A percentile compares a stretch with the other conserved stretches of the same genome.
Evolutionary conservation across 2,888 invertebrate genomes (phyloP).

Genomic region (Alloplasta piceator): DNA sequence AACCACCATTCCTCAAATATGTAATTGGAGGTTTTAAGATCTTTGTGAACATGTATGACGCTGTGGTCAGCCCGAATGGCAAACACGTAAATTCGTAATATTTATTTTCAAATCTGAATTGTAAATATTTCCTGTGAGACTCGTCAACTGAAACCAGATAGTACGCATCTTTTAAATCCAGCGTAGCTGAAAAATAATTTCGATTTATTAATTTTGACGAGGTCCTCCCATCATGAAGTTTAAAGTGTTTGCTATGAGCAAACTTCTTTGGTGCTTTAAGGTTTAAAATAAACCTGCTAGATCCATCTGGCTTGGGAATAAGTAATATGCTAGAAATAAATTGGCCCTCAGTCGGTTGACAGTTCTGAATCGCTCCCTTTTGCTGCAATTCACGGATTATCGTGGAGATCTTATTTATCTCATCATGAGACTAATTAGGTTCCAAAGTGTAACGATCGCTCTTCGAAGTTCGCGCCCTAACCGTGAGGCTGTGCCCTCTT

Average conservation of each 20-base stretch:
- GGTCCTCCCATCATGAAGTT: conserved; percentile 69
- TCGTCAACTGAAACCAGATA: conserved; percentile 36
- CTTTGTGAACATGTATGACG: conserved; percentile 50
- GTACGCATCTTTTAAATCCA: conserved; percentile 51
- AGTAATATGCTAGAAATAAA: conserved; percentile 65
- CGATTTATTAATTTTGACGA: conserved; percentile 45
- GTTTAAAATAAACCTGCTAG: conserved; percentile 67
- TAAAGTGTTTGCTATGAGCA: conserved; percentile 67
- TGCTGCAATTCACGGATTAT: conserved; percentile 15
- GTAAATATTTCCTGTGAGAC: conserved; percentile 28
- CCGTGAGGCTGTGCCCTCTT: too few relatives aligned
- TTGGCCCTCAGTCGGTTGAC: conserved; percentile 31
- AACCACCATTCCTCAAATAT: conserved; percentile 30
- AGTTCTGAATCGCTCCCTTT: conserved; percentile 10
- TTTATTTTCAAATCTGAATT: conserved; percentile 10
- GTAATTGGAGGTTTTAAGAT: conserved; percentile 51
- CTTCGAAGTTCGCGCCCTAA: too few relatives aligned
- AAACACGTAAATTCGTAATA: conserved; percentile 48
- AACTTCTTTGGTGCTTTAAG: conserved; percentile 68
- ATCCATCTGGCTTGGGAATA: conserved; percentile 63
- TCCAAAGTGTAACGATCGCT: neutral
- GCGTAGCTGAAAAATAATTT: conserved; percentile 27
- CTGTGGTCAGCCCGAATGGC: conserved; percentile 41
- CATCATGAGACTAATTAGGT: neutral
- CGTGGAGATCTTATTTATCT: neutral